phyloP scores from a whole-genome alignment of 2,888 invertebrate genomes.

The Teleiodes luculella region DNA sequence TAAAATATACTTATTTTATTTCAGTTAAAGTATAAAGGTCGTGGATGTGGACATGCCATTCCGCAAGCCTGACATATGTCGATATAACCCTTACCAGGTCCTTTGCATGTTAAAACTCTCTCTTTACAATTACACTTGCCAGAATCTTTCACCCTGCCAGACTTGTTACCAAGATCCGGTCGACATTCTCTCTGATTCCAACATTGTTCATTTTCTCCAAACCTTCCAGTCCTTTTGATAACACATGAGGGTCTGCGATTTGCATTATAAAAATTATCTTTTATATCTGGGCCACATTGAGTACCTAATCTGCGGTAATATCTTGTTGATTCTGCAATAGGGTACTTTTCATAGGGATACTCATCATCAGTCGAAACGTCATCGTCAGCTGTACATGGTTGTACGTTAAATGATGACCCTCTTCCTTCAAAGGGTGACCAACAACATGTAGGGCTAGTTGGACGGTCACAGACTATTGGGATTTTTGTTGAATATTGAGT shows the following conservation, averaged over 20 bases:
- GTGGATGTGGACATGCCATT: neutral
- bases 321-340: neutral
- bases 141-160: neutral
- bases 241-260: neutral
- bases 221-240: neutral
- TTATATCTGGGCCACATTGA: neutral
- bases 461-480: too few relatives aligned
- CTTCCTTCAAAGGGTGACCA: too few relatives aligned
- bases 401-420: too few relatives aligned
- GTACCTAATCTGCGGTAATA: neutral
- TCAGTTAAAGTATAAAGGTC: too few relatives aligned
- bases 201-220: neutral
- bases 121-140: slow-evolving; percentile 1
- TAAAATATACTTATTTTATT: neutral
- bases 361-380: too few relatives aligned
- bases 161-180: neutral
- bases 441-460: too few relatives aligned
- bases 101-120: neutral
- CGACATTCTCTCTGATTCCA: neutral
- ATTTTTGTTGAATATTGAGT: too few relatives aligned
- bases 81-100: neutral
- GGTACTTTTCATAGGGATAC: too few relatives aligned
- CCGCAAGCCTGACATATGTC: neutral
- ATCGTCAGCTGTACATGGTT: too few relatives aligned
- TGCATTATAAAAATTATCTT: neutral